Percentiles rank a stretch among this genome's conserved stretches.
Conservation (phyloP, 2,888 invertebrate species). For the Agonum fuliginosum region DNA sequence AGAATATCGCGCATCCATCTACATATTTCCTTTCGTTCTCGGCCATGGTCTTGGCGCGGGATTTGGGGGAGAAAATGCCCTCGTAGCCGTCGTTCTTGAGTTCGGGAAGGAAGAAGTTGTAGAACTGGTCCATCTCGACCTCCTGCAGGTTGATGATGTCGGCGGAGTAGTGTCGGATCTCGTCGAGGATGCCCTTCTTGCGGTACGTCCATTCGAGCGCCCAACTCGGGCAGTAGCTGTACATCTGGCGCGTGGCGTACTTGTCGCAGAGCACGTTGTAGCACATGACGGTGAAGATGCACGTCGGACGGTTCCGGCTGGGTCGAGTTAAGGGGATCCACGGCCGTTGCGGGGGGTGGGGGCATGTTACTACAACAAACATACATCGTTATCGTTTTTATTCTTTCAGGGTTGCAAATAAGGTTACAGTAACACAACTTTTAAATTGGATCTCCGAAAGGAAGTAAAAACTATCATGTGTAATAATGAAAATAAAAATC, state of each 20-base stretch:
- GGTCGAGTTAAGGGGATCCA: slow-evolving; percentile 96
- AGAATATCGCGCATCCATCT: slow-evolving; percentile 99
- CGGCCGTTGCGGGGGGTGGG: slow-evolving; percentile 93
- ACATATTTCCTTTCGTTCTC: slow-evolving; percentile 98
- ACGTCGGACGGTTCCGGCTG: slow-evolving; percentile 90
- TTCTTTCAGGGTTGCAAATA: background rate
- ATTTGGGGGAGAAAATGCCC: slow-evolving; percentile 98
- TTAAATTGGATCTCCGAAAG: no score
- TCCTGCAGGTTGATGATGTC: slow-evolving; percentile 98
- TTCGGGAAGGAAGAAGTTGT: slow-evolving; percentile 96
- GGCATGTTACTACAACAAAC: slow-evolving; percentile 89
- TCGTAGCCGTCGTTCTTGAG: slow-evolving; percentile 92
- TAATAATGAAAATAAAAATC: no score
- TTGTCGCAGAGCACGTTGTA: slow-evolving; percentile 99
- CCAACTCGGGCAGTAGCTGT: slow-evolving; percentile 99
- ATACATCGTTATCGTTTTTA: slow-evolving; percentile 62
- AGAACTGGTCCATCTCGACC: slow-evolving; percentile 99
- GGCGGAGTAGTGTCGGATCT: slow-evolving; percentile 96
- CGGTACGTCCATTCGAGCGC: slow-evolving; percentile 99
- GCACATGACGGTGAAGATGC: slow-evolving; percentile 99
- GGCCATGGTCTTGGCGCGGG: slow-evolving; percentile 98
- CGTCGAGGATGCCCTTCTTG: slow-evolving; percentile 97
- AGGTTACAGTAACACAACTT: background rate
- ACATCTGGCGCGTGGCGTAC: slow-evolving; percentile 98
- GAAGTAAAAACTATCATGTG: no score